A percentile compares a stretch with the other conserved stretches of the same genome.
phyloP scores from a whole-genome alignment of 2,113 vertebrate genomes.

The Salminus brasiliensis region DNA sequence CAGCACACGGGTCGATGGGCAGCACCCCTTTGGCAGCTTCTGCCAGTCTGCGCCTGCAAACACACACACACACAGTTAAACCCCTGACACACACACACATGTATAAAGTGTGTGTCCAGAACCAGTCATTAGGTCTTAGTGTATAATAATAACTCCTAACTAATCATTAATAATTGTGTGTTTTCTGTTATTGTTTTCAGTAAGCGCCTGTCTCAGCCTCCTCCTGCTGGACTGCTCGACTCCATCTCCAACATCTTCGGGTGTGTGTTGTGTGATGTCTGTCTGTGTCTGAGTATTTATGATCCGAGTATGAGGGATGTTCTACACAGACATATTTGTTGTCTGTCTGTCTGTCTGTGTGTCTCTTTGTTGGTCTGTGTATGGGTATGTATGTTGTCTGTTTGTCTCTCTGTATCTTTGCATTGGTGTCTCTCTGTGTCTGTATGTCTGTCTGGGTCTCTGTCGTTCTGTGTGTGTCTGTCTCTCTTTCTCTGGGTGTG shows the following conservation, averaged over 20 bases:
- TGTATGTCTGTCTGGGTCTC: neutral
- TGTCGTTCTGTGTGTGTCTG: neutral
- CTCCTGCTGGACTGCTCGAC: constrained; percentile 90
- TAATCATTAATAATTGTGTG: constrained; percentile 13
- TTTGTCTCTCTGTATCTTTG: neutral
- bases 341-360: neutral
- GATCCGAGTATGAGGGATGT: too few relatives aligned
- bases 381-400: neutral
- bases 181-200: constrained; percentile 77
- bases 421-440: neutral
- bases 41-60: too few relatives aligned
- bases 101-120: too few relatives aligned
- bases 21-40: too few relatives aligned
- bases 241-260: constrained; percentile 98
- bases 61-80: neutral
- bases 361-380: neutral
- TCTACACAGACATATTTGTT: too few relatives aligned
- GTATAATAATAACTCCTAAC: too few relatives aligned
- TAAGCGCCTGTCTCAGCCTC: constrained; percentile 87
- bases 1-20: too few relatives aligned
- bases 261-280: constrained; percentile 67
- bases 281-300: too few relatives aligned
- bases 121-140: too few relatives aligned
- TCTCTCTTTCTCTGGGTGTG: neutral
- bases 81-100: too few relatives aligned